These are phyloP conservation scores for Scaptodrosophila latifasciaeformis DNA, from an alignment of 2,888 invertebrate species.

Conservation along the genomic window DNA sequence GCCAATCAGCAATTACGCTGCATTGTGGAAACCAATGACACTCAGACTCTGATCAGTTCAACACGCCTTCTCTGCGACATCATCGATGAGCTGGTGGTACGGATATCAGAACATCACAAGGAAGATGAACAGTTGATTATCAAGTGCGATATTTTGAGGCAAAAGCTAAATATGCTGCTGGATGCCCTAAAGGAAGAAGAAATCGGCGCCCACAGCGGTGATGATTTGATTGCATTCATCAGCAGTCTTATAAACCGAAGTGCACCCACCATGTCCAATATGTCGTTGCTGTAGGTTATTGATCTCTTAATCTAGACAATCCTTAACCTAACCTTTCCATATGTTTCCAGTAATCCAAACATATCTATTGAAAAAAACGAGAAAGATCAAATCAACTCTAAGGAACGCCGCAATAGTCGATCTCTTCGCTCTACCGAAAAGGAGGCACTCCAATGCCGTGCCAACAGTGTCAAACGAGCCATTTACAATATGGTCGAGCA, in stretches of 20 bases:
- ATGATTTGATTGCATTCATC: conserved; percentile 71
- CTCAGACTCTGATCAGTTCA: conserved; percentile 82
- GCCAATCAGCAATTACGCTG: conserved; percentile 88
- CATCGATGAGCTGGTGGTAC: conserved; percentile 83
- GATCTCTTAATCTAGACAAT: too few relatives aligned
- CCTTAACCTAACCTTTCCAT: neutral
- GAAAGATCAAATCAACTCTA: conserved; percentile 77
- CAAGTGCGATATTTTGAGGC: conserved; percentile 83
- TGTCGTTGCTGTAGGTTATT: conserved; percentile 49
- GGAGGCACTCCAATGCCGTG: conserved; percentile 79
- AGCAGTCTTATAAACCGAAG: conserved; percentile 66
- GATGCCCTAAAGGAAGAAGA: conserved; percentile 84
- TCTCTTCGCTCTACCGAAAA: conserved; percentile 77
- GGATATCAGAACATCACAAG: conserved; percentile 79
- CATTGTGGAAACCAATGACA: conserved; percentile 88
- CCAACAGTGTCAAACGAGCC: conserved; percentile 89
- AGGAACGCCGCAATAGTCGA: conserved; percentile 73
- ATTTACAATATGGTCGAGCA: conserved; percentile 87
- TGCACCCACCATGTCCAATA: conserved; percentile 34
- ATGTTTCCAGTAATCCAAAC: conserved; percentile 66
- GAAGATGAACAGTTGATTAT: conserved; percentile 79
- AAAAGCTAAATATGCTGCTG: conserved; percentile 84
- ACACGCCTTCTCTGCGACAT: conserved; percentile 87
- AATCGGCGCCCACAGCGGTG: conserved; percentile 72
- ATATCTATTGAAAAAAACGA: conserved; percentile 77